Base-by-base conservation (phyloP, 2,888 invertebrate genomes). In the Synanthedon andrenaeformis region DNA sequence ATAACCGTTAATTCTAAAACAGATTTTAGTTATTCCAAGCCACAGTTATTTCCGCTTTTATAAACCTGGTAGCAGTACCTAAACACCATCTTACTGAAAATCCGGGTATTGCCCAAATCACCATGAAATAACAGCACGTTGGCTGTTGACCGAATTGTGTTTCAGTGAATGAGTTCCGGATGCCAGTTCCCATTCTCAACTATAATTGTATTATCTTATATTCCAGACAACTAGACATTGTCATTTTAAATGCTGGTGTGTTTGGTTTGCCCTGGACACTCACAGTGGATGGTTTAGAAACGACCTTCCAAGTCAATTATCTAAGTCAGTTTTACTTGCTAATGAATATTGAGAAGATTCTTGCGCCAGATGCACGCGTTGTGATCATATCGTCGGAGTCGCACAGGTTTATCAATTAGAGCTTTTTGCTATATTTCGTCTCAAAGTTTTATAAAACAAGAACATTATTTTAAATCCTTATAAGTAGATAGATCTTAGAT, bases 341-440 rank as follows among this genome's bases (percentile, higher is more conserved):
- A 0, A 81, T 92, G 57, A 87, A 94, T 53, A 79, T 97, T 51
- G 91, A 93, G 65, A 88, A 91, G 8, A 74, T 92, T 51, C 89
- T 97, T 42, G 84, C 91, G 51, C 89, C 89, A 42, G 91, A 91
- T 50, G 90, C 91, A 2, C 89, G 98, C 62, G 91, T 98, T 23
- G 91, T 98, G 1, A 90, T 96, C 56, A 88, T 97, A 0, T 93
- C 96, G 1, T 96, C 97, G 1, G 94, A 96, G 80, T 95, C 96
- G 0, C 97, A 97, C 76, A 91, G 93, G 93, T 95, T 72, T 56
- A 53, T 55, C 42, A 49, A 17, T 35, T 28, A 5, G 19, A 19
- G 28, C 6, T 28, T 5, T n/a, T 28, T 28, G 1, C 1, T 28
- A 1, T 28, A 28, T 5, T 28, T 3, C 49, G 28, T 42, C 51